Percentiles rank a stretch among this genome's conserved stretches.
phyloP scores from a whole-genome alignment of 92 coral and sea anemone genomes.

The Epizoanthus fatuus region DNA sequence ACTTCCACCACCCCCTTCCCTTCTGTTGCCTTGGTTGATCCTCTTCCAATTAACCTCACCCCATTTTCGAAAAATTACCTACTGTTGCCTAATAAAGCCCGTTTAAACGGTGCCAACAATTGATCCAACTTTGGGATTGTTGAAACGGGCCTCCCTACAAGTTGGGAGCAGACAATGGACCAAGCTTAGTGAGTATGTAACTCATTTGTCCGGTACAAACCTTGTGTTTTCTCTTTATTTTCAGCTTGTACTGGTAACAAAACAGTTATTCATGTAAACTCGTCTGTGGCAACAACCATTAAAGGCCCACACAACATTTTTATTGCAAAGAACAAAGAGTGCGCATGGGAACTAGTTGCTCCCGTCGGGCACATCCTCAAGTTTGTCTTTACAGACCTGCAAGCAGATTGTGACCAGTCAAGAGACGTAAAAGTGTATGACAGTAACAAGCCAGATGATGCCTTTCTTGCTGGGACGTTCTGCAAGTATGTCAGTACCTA shows the following conservation, averaged over 20 bases:
- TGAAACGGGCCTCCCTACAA: too few relatives aligned
- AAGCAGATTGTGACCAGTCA: neutral
- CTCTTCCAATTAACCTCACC: too few relatives aligned
- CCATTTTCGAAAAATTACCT: too few relatives aligned
- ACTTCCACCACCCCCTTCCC: too few relatives aligned
- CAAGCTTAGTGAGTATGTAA: too few relatives aligned
- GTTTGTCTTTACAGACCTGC: neutral
- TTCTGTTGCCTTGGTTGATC: too few relatives aligned
- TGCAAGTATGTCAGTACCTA: neutral
- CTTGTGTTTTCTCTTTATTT: neutral
- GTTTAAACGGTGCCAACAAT: too few relatives aligned
- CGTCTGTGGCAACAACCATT: neutral
- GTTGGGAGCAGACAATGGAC: too few relatives aligned
- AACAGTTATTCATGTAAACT: constrained; percentile 6
- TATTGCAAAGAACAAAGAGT: neutral
- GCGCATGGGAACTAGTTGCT: constrained; percentile 17
- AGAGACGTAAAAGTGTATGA: constrained; percentile 5
- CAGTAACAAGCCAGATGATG: neutral
- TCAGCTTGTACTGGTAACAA: constrained; percentile 15
- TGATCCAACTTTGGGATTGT: too few relatives aligned
- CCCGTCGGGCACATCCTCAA: neutral
- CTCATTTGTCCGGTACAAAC: too few relatives aligned
- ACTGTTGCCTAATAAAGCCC: too few relatives aligned
- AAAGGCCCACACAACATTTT: neutral
- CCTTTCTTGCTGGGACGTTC: neutral